Base-by-base conservation (phyloP, 2,888 invertebrate species). In the Tachina grossa region DNA sequence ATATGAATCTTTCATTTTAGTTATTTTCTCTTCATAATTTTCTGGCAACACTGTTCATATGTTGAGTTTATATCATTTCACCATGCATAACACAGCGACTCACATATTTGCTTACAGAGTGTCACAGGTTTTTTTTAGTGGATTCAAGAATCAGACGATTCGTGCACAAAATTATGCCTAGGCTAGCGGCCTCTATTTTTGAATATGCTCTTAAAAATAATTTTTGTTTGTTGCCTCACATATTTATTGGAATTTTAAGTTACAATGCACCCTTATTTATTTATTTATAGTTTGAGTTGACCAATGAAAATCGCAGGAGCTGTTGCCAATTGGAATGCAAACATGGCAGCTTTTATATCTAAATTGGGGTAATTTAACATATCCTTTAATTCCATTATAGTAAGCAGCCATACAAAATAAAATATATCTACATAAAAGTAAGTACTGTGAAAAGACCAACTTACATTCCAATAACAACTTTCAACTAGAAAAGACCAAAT, bases 251-350 rank as follows among this genome's bases (percentile, higher is more conserved):
- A 16, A n/a, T 41, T 45, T 63, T 63, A 61, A 31, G 2, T 10
- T 13, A 47, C 51, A 39, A 79, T 61, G 19, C 61, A 75, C 84
- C 79, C 76, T 72, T 59, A 22, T n/a, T 2, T 6, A 41, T n/a
- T 2, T 5, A 41, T 13, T 1, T 10, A 13, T 13, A 14, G n/a
- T 10, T 22, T 22, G 11, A 45, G 43, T 22, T 57, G 78, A 65
- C 90, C 90, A 90, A 91, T 91, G 79, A 85, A 81, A 89, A 43
- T 14, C 1, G n/a, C 1, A 9, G 57, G 78, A 86, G 87, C 91
- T 91, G 90, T 89, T 89, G 14, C 82, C 81, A 81, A 74, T 71
- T 82, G 77, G 87, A 89, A 88, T 87, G 87, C 87, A 88, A 91
- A 89, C 88, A 91, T 91, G 90, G 90, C 91, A 79, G 87, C 88